Evolutionary conservation across 1,140 invertebrate genomes (phyloP).

Genomic region (Drosophila navojoa): DNA sequence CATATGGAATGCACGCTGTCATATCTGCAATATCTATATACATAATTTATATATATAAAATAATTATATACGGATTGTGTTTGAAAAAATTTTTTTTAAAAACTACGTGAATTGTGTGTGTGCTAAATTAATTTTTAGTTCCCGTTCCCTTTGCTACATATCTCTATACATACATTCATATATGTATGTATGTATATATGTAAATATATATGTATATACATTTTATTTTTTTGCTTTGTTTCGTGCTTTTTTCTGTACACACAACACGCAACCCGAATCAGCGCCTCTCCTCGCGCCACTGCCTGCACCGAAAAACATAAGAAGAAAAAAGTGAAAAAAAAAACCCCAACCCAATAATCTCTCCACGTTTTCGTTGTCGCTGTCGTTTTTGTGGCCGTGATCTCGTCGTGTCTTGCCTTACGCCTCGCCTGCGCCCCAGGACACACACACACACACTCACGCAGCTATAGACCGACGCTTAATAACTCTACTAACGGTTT

Average conservation of each 20-base stretch:
- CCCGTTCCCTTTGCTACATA: not conserved
- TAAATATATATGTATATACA: constrained; percentile 3
- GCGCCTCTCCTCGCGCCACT: not conserved
- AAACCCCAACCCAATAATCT: constrained; percentile 35
- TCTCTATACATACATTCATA: no score
- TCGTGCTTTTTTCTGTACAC: constrained; percentile 68
- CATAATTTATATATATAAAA: constrained; percentile 40
- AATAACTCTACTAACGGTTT: not conserved
- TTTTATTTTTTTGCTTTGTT: constrained; percentile 49
- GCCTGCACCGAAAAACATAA: constrained; percentile 2
- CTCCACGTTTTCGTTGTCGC: constrained; percentile 25
- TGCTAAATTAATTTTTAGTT: not conserved
- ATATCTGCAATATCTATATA: constrained; percentile 32
- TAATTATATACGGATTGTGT: constrained; percentile 73
- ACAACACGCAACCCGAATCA: constrained; percentile 65
- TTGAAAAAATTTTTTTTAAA: constrained; percentile 32
- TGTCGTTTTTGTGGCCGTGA: constrained; percentile 56
- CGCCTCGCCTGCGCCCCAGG: constrained; percentile 39
- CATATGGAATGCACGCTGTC: constrained; percentile 66
- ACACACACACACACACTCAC: constrained; percentile 3
- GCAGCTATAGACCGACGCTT: not conserved
- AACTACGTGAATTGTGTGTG: not conserved
- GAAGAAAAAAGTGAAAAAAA: constrained; percentile 9
- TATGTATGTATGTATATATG: constrained; percentile 28
- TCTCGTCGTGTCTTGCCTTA: constrained; percentile 45